Evolutionary conservation across 1,140 invertebrate genomes (phyloP).

Genomic region (Platyscapa corneri): DNA sequence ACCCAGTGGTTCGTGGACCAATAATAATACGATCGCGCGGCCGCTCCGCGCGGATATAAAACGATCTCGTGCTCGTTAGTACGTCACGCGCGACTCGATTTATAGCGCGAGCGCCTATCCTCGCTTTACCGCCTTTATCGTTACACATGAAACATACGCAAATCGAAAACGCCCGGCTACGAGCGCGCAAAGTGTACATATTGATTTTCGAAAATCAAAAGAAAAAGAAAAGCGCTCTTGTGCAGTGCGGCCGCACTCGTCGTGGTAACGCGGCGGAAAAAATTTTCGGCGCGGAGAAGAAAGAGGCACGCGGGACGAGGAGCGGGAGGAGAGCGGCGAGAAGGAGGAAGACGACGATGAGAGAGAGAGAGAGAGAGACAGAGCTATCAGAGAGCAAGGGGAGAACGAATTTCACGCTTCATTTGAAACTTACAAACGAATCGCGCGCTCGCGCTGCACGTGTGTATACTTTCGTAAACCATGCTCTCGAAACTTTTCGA

Average conservation of each 20-base stretch:
- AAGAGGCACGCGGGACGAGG: background rate
- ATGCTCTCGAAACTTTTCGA: constrained; percentile 46
- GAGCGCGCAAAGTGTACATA: background rate
- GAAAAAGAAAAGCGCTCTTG: background rate
- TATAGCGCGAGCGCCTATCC: constrained; percentile 1
- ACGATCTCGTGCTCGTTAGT: constrained; percentile 37
- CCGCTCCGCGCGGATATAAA: constrained; percentile 8
- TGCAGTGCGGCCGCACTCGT: background rate
- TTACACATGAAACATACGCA: background rate
- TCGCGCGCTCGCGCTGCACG: background rate
- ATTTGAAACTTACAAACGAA: constrained; percentile 48
- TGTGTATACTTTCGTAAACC: constrained; percentile 37
- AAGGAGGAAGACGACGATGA: too few relatives aligned
- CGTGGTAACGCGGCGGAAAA: background rate
- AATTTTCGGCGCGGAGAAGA: background rate
- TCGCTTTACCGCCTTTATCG: background rate
- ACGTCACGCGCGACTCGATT: constrained; percentile 37
- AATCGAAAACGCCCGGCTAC: background rate
- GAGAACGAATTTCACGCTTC: constrained; percentile 48
- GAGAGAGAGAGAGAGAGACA: too few relatives aligned
- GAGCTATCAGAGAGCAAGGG: background rate
- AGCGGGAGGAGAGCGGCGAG: background rate
- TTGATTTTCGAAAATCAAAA: constrained; percentile 13
- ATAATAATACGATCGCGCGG: constrained; percentile 18
- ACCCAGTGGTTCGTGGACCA: background rate